Evolutionary conservation across 2,113 vertebrate species (phyloP).

Genomic region (Eulacestoma nigropectus): DNA sequence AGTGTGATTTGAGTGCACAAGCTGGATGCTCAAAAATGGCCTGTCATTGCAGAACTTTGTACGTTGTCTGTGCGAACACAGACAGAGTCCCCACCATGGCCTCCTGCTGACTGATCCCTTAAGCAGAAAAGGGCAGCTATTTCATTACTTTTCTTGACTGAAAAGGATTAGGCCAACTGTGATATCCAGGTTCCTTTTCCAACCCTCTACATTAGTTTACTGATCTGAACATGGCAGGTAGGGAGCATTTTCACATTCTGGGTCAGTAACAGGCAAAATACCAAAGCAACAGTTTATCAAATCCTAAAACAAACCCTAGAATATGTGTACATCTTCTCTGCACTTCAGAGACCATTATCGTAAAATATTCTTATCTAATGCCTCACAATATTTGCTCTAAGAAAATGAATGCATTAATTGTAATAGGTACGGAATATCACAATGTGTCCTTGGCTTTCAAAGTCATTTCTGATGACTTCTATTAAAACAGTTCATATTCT

Average conservation of each 20-base stretch:
- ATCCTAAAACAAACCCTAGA: not conserved
- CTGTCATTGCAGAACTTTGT: not conserved
- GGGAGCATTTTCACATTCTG: not conserved
- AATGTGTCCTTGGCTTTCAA: not conserved
- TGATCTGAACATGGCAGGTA: not conserved
- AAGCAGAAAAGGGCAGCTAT: not conserved
- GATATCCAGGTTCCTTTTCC: not conserved
- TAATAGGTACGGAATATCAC: not conserved
- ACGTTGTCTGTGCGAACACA: fast-evolving
- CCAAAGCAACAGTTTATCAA: not conserved
- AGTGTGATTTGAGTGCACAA: not conserved
- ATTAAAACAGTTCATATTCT: not conserved
- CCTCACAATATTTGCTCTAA: not conserved
- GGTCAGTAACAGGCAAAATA: not conserved
- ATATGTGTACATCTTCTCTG: not conserved
- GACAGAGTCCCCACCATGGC: too few species aligned
- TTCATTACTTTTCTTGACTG: not conserved
- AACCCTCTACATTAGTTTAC: not conserved
- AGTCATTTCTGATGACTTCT: not conserved
- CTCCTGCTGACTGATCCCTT: not conserved
- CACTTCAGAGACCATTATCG: not conserved
- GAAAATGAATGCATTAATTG: not conserved
- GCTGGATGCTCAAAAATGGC: not conserved
- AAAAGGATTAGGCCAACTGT: not conserved
- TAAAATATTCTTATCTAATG: not conserved